Evolutionary conservation across 2,797 vertebrate genomes (phyloP).

Genomic region (Parambassis ranga): DNA sequence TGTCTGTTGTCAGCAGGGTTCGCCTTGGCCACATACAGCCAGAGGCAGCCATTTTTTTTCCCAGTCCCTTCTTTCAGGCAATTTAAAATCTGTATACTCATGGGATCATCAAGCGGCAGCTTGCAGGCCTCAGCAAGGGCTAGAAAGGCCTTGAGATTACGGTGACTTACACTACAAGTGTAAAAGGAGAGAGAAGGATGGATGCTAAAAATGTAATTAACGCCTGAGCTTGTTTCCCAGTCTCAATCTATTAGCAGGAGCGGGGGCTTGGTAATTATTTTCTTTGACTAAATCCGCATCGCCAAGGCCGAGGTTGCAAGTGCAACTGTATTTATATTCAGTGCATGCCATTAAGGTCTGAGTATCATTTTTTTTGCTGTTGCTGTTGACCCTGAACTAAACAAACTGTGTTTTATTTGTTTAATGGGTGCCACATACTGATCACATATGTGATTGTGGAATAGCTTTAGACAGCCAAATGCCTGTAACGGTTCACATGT

Average conservation of each 20-base stretch:
- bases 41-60: slow-evolving; percentile 36
- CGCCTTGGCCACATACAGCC: slow-evolving; percentile 44
- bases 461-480: no score
- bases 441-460: not conserved
- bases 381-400: not conserved
- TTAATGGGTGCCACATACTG: not conserved
- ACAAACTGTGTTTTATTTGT: not conserved
- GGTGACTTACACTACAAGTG: slow-evolving; percentile 63
- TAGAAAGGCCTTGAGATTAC: slow-evolving; percentile 62
- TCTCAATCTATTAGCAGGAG: slow-evolving; percentile 63
- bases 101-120: slow-evolving; percentile 60
- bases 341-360: not conserved
- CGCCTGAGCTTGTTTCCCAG: slow-evolving; percentile 34
- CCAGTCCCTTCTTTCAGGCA: slow-evolving; percentile 45
- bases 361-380: slow-evolving; percentile 1
- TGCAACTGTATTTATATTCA: slow-evolving; percentile 50
- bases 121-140: slow-evolving; percentile 55
- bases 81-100: slow-evolving; percentile 65
- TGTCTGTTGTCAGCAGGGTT: slow-evolving; percentile 28
- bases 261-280: slow-evolving; percentile 58
- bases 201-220: slow-evolving; percentile 73
- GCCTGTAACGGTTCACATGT: no score
- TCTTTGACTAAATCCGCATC: slow-evolving; percentile 33
- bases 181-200: slow-evolving; percentile 21
- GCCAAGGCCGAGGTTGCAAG: slow-evolving; percentile 18